A percentile compares a stretch with the other conserved stretches of the same genome.
Conservation (phyloP, 2,113 vertebrate species). For the Opisthocomus hoazin region DNA sequence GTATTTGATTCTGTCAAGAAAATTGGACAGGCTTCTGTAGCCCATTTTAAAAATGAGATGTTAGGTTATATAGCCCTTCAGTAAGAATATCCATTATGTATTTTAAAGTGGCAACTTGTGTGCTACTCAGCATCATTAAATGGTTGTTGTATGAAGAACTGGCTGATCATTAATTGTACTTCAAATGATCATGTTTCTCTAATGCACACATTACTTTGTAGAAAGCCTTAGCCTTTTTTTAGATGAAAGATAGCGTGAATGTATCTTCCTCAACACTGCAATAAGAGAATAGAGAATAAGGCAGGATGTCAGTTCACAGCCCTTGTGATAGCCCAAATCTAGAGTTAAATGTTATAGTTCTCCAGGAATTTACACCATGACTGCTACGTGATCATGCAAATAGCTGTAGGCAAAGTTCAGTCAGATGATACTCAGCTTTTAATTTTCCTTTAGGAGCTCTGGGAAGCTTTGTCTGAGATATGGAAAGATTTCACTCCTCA, state of each 20-base stretch:
- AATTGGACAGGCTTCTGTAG: background rate
- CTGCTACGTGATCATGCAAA: background rate
- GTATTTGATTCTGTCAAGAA: background rate
- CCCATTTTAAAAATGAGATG: background rate
- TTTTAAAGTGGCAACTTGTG: background rate
- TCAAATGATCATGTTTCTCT: background rate
- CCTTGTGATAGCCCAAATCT: background rate
- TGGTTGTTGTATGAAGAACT: background rate
- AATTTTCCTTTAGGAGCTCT: background rate
- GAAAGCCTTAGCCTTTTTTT: background rate
- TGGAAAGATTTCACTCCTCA: background rate
- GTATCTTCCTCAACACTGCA: background rate
- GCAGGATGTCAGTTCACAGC: background rate
- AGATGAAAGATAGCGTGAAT: background rate
- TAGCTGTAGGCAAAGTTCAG: background rate
- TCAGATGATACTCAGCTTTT: background rate
- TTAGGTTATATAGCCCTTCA: background rate
- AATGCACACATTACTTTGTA: background rate
- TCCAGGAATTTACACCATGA: background rate
- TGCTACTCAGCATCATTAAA: background rate
- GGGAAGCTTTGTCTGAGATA: background rate
- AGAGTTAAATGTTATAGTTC: background rate
- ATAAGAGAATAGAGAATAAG: background rate
- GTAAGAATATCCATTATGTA: background rate
- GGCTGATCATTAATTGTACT: background rate